Conservation (phyloP, 1,140 invertebrate species). For the Rhizoglyphus robini region DNA sequence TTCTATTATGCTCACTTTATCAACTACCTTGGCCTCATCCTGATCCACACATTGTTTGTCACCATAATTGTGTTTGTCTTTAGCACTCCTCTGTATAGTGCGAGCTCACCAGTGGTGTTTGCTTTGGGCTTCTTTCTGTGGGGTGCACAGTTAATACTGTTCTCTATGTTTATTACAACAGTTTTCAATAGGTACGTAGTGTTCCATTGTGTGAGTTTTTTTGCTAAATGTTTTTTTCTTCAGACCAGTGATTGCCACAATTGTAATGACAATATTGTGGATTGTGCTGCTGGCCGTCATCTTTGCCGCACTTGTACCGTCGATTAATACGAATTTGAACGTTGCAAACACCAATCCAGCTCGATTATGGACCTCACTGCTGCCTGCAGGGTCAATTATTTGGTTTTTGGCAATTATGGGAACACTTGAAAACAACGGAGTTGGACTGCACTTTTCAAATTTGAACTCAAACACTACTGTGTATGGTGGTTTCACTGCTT, state of each 20-base stretch:
- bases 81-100: not conserved
- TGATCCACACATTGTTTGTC: not conserved
- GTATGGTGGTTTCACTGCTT: conserved; percentile 27
- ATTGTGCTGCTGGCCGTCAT: no score
- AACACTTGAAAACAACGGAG: not conserved
- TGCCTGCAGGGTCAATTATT: not conserved
- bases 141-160: not conserved
- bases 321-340: no score
- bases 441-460: not conserved
- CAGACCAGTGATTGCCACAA: not conserved
- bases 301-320: no score
- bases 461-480: not conserved
- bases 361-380: no score
- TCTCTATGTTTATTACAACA: not conserved
- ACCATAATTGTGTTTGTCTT: not conserved
- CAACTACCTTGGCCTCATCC: not conserved
- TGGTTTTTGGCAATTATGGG: conserved; percentile 1
- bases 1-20: conserved; percentile 7
- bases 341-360: no score
- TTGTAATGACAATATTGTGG: not conserved
- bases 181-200: no score
- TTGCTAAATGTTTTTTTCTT: no score
- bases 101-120: not conserved
- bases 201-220: no score
- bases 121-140: not conserved